phyloP scores from a whole-genome alignment of 2,888 invertebrate genomes.

The Epirrita christyi region DNA sequence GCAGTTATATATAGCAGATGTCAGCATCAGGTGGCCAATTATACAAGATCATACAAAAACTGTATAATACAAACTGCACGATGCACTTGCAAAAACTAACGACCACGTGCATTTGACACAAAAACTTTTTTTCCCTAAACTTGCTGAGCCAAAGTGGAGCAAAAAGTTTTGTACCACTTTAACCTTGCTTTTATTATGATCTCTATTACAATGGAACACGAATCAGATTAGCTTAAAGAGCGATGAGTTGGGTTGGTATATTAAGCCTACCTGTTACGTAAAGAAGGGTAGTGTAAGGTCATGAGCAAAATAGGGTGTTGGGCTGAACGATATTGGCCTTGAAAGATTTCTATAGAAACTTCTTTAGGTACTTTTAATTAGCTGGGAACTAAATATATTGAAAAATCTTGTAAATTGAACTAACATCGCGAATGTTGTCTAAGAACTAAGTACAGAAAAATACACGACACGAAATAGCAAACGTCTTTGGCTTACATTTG shows the following conservation, averaged over 20 bases:
- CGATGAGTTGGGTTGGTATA: conserved; percentile 8
- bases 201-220: not conserved
- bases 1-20: conserved; percentile 20
- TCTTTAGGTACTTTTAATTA: too few relatives aligned
- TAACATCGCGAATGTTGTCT: too few relatives aligned
- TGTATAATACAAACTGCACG: conserved; percentile 28
- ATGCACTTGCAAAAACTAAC: conserved; percentile 39
- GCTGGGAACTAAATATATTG: too few relatives aligned
- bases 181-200: not conserved
- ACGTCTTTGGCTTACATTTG: too few relatives aligned
- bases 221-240: conserved; percentile 19
- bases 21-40: conserved; percentile 31
- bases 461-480: too few relatives aligned
- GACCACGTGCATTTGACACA: conserved; percentile 56
- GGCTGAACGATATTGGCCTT: conserved; percentile 46
- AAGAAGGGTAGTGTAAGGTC: conserved; percentile 47
- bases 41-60: conserved; percentile 31
- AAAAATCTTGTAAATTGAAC: too few relatives aligned
- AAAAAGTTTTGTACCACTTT: conserved; percentile 37
- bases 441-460: too few relatives aligned
- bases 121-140: conserved; percentile 49
- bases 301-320: conserved; percentile 43
- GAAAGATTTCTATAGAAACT: conserved; percentile 19
- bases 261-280: conserved; percentile 60
- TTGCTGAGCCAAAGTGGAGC: conserved; percentile 42